These are phyloP conservation scores for Pseudomyrmex flavicornis DNA, from an alignment of 1,140 invertebrate species.

Conservation along the genomic window DNA sequence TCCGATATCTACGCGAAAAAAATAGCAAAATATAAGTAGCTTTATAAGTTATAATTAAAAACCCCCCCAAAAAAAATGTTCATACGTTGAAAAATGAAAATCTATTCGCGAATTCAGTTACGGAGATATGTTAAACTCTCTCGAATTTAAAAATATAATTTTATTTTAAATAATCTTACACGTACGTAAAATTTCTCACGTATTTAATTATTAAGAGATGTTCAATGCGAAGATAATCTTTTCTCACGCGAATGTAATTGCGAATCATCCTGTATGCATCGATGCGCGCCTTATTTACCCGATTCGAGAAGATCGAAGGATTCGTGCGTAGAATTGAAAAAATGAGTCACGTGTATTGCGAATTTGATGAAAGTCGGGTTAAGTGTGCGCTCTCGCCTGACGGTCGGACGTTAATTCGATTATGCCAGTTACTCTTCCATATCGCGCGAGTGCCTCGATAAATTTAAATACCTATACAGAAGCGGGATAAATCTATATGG, in stretches of 20 bases:
- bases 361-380: constrained; percentile 55
- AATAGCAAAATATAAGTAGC: neutral
- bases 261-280: neutral
- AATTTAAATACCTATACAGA: constrained; percentile 64
- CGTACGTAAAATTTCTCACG: no score
- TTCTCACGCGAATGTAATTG: neutral
- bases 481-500: neutral
- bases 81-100: neutral
- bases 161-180: no score
- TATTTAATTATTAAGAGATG: no score
- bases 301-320: constrained; percentile 10
- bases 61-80: no score
- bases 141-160: no score
- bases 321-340: neutral
- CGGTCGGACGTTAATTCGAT: constrained; percentile 66
- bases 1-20: no score
- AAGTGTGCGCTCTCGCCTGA: constrained; percentile 27
- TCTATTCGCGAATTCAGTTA: neutral
- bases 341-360: constrained; percentile 17
- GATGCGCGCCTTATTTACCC: constrained; percentile 24
- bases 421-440: constrained; percentile 60
- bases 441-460: constrained; percentile 48
- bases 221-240: no score
- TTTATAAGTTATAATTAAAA: neutral
- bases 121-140: no score